phyloP scores from a whole-genome alignment of 2,797 vertebrate genomes.

The Nyctibius grandis region DNA sequence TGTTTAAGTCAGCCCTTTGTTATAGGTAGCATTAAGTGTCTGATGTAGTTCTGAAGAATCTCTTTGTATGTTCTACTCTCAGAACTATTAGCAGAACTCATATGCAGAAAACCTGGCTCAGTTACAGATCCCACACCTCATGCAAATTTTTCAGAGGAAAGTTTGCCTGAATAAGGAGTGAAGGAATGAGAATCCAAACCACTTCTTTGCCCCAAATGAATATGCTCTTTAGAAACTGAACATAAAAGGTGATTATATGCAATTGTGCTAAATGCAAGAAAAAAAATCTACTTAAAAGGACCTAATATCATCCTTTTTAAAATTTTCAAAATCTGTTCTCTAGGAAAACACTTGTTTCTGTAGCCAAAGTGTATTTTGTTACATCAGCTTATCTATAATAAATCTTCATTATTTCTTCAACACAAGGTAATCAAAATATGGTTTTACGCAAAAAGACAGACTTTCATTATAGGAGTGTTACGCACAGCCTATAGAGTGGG shows the following conservation, averaged over 20 bases:
- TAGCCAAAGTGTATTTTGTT: neutral
- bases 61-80: neutral
- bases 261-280: neutral
- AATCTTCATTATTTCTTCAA: constrained; percentile 2
- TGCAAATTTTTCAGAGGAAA: neutral
- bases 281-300: neutral
- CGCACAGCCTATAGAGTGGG: neutral
- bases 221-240: neutral
- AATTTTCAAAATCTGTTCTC: neutral
- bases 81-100: neutral
- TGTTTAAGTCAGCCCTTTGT: neutral
- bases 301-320: neutral
- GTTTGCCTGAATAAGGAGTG: neutral
- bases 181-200: neutral
- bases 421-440: neutral
- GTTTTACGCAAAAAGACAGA: neutral
- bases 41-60: neutral
- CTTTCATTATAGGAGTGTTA: neutral
- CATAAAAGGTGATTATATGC: neutral
- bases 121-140: neutral
- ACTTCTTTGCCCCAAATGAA: neutral
- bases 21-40: neutral
- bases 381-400: neutral
- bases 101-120: neutral
- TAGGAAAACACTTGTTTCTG: neutral